Evolutionary conservation across 2,888 invertebrate species (phyloP).

Genomic region (Halictus ligatus): DNA sequence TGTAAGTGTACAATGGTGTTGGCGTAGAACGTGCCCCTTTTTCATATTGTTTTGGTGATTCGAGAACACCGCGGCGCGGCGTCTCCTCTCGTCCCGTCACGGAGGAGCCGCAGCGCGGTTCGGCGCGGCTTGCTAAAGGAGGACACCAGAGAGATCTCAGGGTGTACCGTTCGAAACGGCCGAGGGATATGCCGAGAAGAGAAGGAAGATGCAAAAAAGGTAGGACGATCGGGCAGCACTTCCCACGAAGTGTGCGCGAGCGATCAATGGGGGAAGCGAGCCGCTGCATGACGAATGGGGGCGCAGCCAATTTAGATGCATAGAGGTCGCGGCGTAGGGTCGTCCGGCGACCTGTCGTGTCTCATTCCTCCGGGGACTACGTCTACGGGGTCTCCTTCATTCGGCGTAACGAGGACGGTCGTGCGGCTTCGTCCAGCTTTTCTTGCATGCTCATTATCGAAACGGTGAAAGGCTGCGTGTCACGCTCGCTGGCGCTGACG

Average conservation of each 20-base stretch:
- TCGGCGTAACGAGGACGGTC: constrained; percentile 59
- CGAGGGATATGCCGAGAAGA: constrained; percentile 37
- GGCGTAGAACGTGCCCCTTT: too few species aligned
- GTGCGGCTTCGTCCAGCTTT: constrained; percentile 37
- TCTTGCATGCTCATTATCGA: constrained; percentile 49
- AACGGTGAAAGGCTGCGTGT: constrained; percentile 48
- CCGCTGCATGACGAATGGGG: constrained; percentile 69
- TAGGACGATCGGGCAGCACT: constrained; percentile 58
- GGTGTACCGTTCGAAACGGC: constrained; percentile 54
- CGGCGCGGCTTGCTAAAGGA: constrained; percentile 22
- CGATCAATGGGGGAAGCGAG: constrained; percentile 67
- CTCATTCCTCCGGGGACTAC: constrained; percentile 54
- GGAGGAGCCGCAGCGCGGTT: background rate
- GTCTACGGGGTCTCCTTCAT: constrained; percentile 48
- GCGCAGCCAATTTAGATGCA: constrained; percentile 73
- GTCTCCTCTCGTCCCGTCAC: background rate
- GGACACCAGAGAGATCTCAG: constrained; percentile 41
- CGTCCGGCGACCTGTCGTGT: constrained; percentile 73
- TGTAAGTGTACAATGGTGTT: too few species aligned
- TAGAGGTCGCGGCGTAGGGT: constrained; percentile 70
- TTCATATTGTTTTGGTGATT: too few species aligned
- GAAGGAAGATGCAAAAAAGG: constrained; percentile 52
- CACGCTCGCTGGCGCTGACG: constrained; percentile 25
- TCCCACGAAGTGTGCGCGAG: constrained; percentile 73
- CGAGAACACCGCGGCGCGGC: too few species aligned